phyloP scores from a whole-genome alignment of 2,888 invertebrate species.

The Papilio gigon region DNA sequence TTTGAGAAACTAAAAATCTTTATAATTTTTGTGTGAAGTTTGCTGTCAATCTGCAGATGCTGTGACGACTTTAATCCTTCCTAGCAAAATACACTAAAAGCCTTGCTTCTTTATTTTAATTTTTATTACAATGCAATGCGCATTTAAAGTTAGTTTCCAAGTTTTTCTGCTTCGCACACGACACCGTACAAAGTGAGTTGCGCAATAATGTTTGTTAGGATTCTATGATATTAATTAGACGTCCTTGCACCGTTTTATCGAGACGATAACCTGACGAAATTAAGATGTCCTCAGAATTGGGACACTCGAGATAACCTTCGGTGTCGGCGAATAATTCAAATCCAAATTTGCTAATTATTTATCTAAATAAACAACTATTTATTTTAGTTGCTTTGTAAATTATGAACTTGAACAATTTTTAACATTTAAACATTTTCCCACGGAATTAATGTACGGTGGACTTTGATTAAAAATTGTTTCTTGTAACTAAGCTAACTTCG shows the following conservation, averaged over 20 bases:
- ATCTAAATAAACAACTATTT: neutral
- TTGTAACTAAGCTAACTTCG: too few relatives aligned
- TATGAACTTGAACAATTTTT: neutral
- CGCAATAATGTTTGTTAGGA: neutral
- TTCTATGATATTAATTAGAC: constrained; percentile 3
- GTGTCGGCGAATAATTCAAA: neutral
- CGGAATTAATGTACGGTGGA: too few relatives aligned
- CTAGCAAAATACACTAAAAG: too few relatives aligned
- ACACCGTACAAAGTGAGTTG: neutral
- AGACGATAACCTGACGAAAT: constrained; percentile 30
- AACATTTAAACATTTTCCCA: too few relatives aligned
- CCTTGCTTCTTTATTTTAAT: too few relatives aligned
- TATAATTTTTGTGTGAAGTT: too few relatives aligned
- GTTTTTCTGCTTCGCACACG: neutral
- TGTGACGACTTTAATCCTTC: too few relatives aligned
- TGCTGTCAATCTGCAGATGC: too few relatives aligned
- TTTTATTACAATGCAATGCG: too few relatives aligned
- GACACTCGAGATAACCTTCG: constrained; percentile 13
- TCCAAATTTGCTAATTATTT: constrained; percentile 10
- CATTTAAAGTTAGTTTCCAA: too few relatives aligned
- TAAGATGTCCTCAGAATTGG: constrained; percentile 19
- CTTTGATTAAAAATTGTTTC: too few relatives aligned
- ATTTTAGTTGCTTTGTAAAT: neutral
- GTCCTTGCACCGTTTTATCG: constrained; percentile 22
- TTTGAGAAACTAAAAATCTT: too few relatives aligned